Base-by-base conservation (phyloP, 2,797 vertebrate species). In the Chloroceryle amazona region DNA sequence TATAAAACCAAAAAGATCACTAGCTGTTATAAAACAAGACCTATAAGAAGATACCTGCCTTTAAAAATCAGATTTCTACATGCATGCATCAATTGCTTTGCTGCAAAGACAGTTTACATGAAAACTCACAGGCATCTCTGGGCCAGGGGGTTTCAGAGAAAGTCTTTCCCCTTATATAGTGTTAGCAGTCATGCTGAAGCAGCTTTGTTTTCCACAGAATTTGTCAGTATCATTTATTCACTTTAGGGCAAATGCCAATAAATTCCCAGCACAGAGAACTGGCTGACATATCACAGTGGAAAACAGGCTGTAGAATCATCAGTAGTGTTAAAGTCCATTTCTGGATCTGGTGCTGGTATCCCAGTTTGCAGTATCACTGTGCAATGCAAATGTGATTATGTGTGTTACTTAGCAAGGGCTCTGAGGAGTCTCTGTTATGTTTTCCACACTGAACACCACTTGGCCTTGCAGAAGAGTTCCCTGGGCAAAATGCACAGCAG, bases 381-480 rank as follows among this genome's bases (percentile, higher is more conserved):
- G 6, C 29, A 25, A 21, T 5, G 22, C 17, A 83, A n/a, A 7
- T 10, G 22, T 26, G 33, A 14, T 21, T 16, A 16, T 0, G 0
- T 22, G 31, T 12, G 22, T 18, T 26, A 19, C 10, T 28, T 1
- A 7, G 11, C 22, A 26, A 33, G 19, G 42, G 39, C 49, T 79
- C 42, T 1, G 0, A 47, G 66, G 14, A 11, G 13, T 0, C 9
- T 52, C 17, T 46, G 12, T 5, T 33, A 0, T 2, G 20, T 17
- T 58, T 81, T 33, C 65, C 68, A 71, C 35, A 11, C 7, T 8
- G 0, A 28, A 12, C 4, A 28, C 8, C 5, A 0, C 68, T 13
- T 63, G 46, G 14, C 62, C 44, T 13, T 46, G 39, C 28, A 52
- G 35, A 29, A 33, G 11, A 26, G 17, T 15, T 10, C 46, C 54